Conservation (phyloP, 1,140 invertebrate species). For the Ceratina japonica region DNA sequence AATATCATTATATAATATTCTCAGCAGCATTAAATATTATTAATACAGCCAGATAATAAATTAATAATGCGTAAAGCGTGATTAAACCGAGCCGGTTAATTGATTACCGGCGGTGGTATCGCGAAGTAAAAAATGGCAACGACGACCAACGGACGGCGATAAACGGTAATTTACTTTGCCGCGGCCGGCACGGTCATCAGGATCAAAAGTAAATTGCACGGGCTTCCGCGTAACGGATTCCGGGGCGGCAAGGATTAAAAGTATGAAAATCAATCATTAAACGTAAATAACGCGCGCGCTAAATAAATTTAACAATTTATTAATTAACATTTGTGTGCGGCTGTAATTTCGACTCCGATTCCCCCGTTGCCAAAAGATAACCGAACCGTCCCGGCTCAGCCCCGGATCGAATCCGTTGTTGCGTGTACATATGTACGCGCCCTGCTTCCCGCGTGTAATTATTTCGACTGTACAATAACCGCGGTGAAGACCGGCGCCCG, state of each 20-base stretch:
- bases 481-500: neutral
- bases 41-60: conserved; percentile 43
- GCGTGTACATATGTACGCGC: neutral
- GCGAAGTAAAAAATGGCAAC: conserved; percentile 27
- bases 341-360: conserved; percentile 20
- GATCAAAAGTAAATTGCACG: conserved; percentile 37
- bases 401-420: neutral
- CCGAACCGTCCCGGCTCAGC: neutral
- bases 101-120: conserved; percentile 27
- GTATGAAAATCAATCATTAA: conserved; percentile 49
- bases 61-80: conserved; percentile 43
- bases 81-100: conserved; percentile 45
- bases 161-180: conserved; percentile 48
- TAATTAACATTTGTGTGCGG: conserved; percentile 28
- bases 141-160: conserved; percentile 19
- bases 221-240: neutral
- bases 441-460: conserved; percentile 20
- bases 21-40: conserved; percentile 31
- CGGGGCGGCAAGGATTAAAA: conserved; percentile 38
- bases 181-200: conserved; percentile 25
- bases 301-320: conserved; percentile 48
- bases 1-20: conserved; percentile 42
- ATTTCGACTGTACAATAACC: conserved; percentile 10
- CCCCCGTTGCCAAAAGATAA: neutral
- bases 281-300: conserved; percentile 34